Conservation (phyloP, 2,113 vertebrate genomes). For the Prolemur simus region DNA sequence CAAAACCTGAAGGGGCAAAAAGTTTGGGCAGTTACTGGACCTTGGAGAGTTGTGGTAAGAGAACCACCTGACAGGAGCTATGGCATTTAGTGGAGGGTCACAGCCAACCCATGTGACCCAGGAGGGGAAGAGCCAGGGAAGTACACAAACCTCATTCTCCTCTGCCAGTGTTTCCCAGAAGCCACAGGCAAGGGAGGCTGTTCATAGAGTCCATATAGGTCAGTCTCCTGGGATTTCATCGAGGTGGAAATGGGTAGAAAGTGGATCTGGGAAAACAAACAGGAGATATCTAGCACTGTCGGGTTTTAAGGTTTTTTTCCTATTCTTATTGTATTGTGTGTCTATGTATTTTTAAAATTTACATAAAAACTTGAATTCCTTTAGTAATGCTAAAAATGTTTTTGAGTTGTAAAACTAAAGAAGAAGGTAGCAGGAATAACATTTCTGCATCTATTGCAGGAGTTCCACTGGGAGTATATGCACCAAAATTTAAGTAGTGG, state of each 20-base stretch:
- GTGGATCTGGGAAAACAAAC: background rate
- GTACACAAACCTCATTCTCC: background rate
- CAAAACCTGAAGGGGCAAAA: background rate
- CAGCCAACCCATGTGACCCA: background rate
- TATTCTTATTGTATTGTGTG: background rate
- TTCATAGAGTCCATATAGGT: too few relatives aligned
- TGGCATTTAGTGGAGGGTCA: background rate
- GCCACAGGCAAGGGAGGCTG: background rate
- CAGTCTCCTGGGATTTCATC: background rate
- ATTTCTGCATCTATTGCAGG: background rate
- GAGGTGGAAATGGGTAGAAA: background rate
- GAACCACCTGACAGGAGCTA: background rate
- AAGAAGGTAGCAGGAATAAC: background rate
- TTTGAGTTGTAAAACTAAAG: background rate
- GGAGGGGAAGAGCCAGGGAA: background rate
- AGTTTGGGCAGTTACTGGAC: background rate
- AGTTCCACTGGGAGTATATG: background rate
- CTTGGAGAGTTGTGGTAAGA: background rate
- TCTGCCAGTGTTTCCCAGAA: background rate
- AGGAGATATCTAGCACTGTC: background rate
- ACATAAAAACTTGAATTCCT: background rate
- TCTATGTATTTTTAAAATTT: background rate
- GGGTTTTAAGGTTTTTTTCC: background rate
- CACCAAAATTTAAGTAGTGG: background rate
- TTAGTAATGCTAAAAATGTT: background rate